These are phyloP conservation scores for Intellagama lesueurii DNA, from an alignment of 2,797 vertebrate species.

Conservation along the genomic window DNA sequence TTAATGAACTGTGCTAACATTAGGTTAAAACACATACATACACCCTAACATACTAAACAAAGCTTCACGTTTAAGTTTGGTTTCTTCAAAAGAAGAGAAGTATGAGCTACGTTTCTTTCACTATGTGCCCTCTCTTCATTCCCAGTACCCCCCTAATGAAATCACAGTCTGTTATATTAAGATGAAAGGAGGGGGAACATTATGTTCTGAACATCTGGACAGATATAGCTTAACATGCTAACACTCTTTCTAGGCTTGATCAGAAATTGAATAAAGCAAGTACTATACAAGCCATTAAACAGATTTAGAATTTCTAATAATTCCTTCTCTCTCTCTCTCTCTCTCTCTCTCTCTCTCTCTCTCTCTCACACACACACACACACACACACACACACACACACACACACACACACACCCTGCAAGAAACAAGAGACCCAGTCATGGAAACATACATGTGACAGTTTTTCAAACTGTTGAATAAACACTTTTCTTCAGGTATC, in stretches of 20 bases:
- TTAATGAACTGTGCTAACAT: conserved; percentile 38
- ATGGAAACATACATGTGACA: conserved; percentile 8
- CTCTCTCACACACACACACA: not conserved
- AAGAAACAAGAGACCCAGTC: not conserved
- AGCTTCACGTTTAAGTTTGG: conserved; percentile 28
- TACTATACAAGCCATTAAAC: conserved; percentile 15
- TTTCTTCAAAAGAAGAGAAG: conserved; percentile 36
- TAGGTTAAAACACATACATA: conserved; percentile 33
- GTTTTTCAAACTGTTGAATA: conserved; percentile 17
- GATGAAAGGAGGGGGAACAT: conserved; percentile 9
- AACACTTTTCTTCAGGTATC: not conserved
- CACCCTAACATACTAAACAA: not conserved
- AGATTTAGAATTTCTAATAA: conserved; percentile 35
- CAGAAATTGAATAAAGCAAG: conserved; percentile 53
- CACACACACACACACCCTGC: not conserved
- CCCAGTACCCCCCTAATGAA: not conserved
- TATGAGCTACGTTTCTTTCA: conserved; percentile 19
- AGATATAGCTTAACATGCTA: conserved; percentile 36
- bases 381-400: not conserved
- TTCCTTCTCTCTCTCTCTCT: conserved; percentile 12
- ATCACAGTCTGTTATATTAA: conserved; percentile 1
- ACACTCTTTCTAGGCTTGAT: conserved; percentile 10
- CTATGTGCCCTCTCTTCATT: not conserved
- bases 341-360: too few species aligned
- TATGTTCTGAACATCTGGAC: conserved; percentile 30